Evolutionary conservation across 2,797 vertebrate genomes (phyloP), one percentile per base, ranked within the genome.

Genomic region (Pipistrellus pipistrellus): DNA sequence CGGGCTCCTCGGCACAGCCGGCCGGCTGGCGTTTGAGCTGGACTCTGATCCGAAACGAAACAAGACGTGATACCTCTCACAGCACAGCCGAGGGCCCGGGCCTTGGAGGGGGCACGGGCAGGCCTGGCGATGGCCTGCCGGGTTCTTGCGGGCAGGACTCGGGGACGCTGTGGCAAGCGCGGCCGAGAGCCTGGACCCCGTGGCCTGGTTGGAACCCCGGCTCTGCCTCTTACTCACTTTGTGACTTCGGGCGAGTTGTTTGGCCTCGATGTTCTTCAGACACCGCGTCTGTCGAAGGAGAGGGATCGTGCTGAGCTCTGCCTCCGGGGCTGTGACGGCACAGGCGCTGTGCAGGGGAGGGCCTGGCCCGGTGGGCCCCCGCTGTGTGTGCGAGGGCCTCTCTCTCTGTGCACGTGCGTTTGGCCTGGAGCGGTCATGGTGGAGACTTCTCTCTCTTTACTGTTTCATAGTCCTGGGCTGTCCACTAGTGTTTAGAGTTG

Each of bases 371-470:
- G 30, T 14, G 12, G 12, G 10, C n/a, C 11, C 20, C 1, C 7
- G 0, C 13, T 18, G 71, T 10, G 0, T 12, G 25, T 27, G 46
- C 35, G 25, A 6, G 11, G 10, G 8, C 7, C 48, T 5, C 2
- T 13, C 68, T 48, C 44, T 23, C 14, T 32, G n/a, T 38, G 11
- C 38, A 11, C 38, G 4, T 38, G 13, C 20, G 30, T 44, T 57
- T 21, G 53, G 48, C 30, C 32, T 46, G 38, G 51, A 51, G 7
- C 5, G 81, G 51, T 72, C 53, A 0, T 0, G 0, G 23, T 20
- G 71, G 44, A 90, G 32, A 4, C 51, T 66, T 66, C n/a, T 69
- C 51, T 90, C 78, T 76, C 66, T 94, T 69, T 51, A 32, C 71
- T 25, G 12, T 25, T 3, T 55, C 17, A 2, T 12, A 1, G 20